Conservation (phyloP, 2,888 invertebrate genomes). For the Physocephala rufipes region DNA sequence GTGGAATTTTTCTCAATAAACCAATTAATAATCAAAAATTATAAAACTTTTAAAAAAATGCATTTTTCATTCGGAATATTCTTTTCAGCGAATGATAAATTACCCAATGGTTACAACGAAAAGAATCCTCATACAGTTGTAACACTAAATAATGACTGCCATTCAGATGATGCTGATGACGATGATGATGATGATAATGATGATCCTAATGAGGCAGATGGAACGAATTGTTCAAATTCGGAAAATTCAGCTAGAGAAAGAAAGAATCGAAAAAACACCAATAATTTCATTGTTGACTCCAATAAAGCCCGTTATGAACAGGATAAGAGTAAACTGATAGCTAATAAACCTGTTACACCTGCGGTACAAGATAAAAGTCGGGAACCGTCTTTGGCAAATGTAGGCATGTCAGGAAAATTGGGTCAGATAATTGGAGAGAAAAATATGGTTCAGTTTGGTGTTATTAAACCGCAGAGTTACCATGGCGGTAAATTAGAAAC, state of each 20-base stretch:
- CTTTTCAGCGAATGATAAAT: no score
- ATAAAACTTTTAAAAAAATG: no score
- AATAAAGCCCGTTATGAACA: background rate
- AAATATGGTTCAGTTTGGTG: slow-evolving; percentile 20
- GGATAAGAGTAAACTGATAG: background rate
- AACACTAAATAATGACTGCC: no score
- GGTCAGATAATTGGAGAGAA: slow-evolving; percentile 3
- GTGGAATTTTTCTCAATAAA: background rate
- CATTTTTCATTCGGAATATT: no score
- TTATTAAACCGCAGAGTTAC: background rate
- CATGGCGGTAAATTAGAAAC: background rate
- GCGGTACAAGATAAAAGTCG: background rate
- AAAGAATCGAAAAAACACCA: background rate
- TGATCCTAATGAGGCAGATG: no score
- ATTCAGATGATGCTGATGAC: background rate
- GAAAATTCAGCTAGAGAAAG: no score
- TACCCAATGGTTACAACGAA: no score
- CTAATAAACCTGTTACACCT: background rate
- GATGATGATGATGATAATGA: background rate
- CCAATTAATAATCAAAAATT: no score
- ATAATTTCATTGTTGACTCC: background rate
- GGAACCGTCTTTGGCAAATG: slow-evolving; percentile 29
- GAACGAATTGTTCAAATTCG: no score
- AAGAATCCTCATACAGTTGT: no score
- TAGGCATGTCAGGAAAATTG: slow-evolving; percentile 14